Evolutionary conservation across 23 tunicate genomes (phyloP).

Genomic region (Halocynthia aurantium): DNA sequence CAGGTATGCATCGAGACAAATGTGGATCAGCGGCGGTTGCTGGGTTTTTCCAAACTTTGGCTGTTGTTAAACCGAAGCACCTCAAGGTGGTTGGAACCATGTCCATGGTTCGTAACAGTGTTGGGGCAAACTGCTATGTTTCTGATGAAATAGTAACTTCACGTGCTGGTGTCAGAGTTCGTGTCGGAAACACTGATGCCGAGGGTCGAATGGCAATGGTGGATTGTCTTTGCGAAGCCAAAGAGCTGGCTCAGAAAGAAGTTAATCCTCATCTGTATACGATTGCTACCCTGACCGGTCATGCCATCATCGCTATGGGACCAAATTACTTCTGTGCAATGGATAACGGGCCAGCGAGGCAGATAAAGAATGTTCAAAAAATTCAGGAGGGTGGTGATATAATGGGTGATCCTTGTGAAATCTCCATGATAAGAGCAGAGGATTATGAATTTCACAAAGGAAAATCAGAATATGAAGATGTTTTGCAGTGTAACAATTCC

Average conservation of each 20-base stretch:
- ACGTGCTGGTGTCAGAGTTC: slow-evolving; percentile 86
- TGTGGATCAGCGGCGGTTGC: slow-evolving; percentile 99
- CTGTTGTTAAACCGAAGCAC: slow-evolving; percentile 55
- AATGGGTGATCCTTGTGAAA: slow-evolving; percentile 92
- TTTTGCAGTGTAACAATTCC: slow-evolving; percentile 77
- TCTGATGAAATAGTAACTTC: slow-evolving; percentile 95
- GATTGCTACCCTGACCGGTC: slow-evolving; percentile 96
- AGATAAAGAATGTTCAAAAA: slow-evolving; percentile 28
- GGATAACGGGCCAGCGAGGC: slow-evolving; percentile 88
- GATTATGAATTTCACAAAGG: slow-evolving; percentile 88
- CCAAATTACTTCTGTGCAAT: slow-evolving; percentile 83
- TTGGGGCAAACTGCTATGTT: slow-evolving; percentile 89
- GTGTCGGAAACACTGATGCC: slow-evolving; percentile 99
- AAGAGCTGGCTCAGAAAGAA: slow-evolving; percentile 65
- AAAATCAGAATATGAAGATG: slow-evolving; percentile 62
- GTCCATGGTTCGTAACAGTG: slow-evolving; percentile 99
- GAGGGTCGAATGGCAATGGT: slow-evolving; percentile 99
- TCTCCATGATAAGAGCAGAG: slow-evolving; percentile 79
- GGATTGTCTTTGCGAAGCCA: slow-evolving; percentile 93
- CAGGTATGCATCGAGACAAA: slow-evolving; percentile 98
- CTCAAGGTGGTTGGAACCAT: slow-evolving; percentile 80
- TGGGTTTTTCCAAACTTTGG: slow-evolving; percentile 63
- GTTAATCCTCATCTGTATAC: slow-evolving; percentile 92
- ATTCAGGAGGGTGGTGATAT: slow-evolving; percentile 77
- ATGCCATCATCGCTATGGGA: slow-evolving; percentile 95